Evolutionary conservation across 1,140 invertebrate species (phyloP).

Genomic region (Cotesia typhae): DNA sequence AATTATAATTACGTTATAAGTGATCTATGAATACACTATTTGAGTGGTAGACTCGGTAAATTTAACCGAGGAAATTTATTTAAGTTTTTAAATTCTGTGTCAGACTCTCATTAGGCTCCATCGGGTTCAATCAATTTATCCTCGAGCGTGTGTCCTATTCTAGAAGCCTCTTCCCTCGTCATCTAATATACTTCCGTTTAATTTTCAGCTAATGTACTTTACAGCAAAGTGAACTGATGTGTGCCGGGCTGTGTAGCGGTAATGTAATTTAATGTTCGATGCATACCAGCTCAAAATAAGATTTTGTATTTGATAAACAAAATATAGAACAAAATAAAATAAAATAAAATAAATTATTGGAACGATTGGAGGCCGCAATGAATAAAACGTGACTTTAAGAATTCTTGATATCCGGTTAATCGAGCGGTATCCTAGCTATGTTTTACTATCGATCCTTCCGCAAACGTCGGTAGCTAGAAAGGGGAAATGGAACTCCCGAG

Average conservation of each 20-base stretch:
- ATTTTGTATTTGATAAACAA: too few relatives aligned
- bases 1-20: neutral
- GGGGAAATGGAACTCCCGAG: constrained; percentile 18
- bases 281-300: too few relatives aligned
- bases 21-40: neutral
- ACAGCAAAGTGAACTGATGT: too few relatives aligned
- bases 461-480: neutral
- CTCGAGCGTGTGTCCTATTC: constrained; percentile 10
- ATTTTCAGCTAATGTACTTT: too few relatives aligned
- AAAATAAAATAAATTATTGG: too few relatives aligned
- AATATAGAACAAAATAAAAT: too few relatives aligned
- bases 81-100: constrained; percentile 31
- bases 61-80: neutral
- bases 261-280: too few relatives aligned
- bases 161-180: neutral
- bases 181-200: too few relatives aligned
- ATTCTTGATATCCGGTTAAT: constrained; percentile 9
- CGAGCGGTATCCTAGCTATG: constrained; percentile 8
- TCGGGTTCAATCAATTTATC: constrained; percentile 31
- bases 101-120: constrained; percentile 33
- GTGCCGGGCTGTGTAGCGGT: too few relatives aligned
- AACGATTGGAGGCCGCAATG: neutral
- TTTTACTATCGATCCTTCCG: constrained; percentile 26
- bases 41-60: constrained; percentile 1
- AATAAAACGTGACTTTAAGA: constrained; percentile 2